Evolutionary conservation across 2,888 invertebrate species (phyloP).

Genomic region (Heteromyza rotundicornis): DNA sequence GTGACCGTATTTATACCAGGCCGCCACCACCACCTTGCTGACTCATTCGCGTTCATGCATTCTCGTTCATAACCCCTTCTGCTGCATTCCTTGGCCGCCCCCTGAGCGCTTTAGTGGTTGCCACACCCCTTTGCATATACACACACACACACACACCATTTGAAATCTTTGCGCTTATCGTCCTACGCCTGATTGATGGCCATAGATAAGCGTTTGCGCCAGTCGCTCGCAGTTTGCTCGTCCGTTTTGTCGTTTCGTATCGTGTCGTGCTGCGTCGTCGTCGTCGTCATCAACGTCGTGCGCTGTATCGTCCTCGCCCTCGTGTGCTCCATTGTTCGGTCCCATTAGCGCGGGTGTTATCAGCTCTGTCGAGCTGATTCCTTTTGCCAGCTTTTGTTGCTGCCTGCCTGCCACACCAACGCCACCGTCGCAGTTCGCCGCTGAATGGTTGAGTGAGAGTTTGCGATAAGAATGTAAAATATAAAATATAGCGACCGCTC

Average conservation of each 20-base stretch:
- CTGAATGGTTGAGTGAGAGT: constrained; percentile 46
- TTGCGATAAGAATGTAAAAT: constrained; percentile 63
- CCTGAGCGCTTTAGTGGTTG: no score
- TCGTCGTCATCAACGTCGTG: constrained; percentile 22
- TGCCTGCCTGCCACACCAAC: constrained; percentile 9
- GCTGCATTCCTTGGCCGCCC: no score
- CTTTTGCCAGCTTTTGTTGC: constrained; percentile 32
- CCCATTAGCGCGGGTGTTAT: constrained; percentile 61
- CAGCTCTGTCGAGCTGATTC: constrained; percentile 52
- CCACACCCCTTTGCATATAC: no score
- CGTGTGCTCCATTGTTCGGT: constrained; percentile 52
- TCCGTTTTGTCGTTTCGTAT: neutral
- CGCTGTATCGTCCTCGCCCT: constrained; percentile 21
- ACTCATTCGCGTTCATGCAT: constrained; percentile 8
- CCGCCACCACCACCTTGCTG: constrained; percentile 11
- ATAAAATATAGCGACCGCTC: constrained; percentile 57
- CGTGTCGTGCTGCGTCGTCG: constrained; percentile 27
- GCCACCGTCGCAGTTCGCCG: constrained; percentile 6
- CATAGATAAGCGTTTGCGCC: constrained; percentile 59
- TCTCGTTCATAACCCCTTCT: constrained; percentile 9
- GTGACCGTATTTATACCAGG: neutral
- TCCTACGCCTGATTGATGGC: constrained; percentile 63
- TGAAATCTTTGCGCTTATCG: constrained; percentile 63
- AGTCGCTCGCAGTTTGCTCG: constrained; percentile 34
- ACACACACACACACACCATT: constrained; percentile 50